Base-by-base conservation (phyloP, 2,888 invertebrate species). In the Matsumyia berberina region DNA sequence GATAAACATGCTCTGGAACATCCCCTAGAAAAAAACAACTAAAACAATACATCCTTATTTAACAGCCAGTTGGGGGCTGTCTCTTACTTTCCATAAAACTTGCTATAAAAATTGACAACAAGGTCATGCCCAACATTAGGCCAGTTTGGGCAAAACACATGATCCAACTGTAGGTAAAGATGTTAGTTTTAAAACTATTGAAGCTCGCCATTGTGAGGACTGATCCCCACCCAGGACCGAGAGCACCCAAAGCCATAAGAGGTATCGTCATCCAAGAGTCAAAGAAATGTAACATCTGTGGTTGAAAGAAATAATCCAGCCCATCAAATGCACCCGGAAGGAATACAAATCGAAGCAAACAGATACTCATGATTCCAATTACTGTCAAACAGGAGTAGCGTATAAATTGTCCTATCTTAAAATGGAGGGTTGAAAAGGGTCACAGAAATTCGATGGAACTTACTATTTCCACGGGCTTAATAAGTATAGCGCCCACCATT, bases 161-260 rank as follows among this genome's bases (percentile, higher is more conserved):
- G 0, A 90, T 42, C 90, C 90, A 90, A 60, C 90, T 89, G 17
- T 88, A 88, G 5, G 69, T 86, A 90, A 94, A 93, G 87, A 95
- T 95, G 87, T 95, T 94, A 86, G 96, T 95, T 87, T 94, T 93
- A 89, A 96, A 96, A 81, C 93, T 93, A 90, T 86, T 86, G 31
- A 44, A 86, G 17, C 86, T 86, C 2, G 86, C 82, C 78, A 86
- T 78, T 5, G 78, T 82, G 0, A 86, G 37, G 12, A 83, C 24
- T 0, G 73, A 46, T 2, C 86, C 86, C 73, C 78, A 86, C 9
- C 86, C 86, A 31, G 78, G 69, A 8, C 86, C 82, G 17, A 86
- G 46, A 6, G 58, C 58, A 0, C 51, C 12, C 1, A 76, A 46
- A 5, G 73, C 58, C n/a, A 55, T 1, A 2, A 74, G 19, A 4